Evolutionary conservation across 2,113 vertebrate species (phyloP), one percentile per base, ranked within the genome.

Genomic region (Odontophorus gujanensis): DNA sequence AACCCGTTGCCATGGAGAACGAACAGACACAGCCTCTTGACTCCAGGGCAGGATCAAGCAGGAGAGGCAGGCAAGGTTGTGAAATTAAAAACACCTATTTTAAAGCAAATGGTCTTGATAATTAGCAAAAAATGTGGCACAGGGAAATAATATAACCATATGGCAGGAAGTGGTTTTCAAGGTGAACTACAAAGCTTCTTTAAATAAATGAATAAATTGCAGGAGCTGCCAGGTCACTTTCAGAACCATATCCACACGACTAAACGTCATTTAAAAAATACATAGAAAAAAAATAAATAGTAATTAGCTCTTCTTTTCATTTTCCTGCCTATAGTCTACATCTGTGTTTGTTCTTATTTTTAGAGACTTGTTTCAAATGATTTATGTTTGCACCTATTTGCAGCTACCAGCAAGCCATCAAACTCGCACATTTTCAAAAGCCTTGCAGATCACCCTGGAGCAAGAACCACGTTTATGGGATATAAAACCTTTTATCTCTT

Each of bases 1-100:
- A 72, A 91, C 89, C 97, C 96, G 97, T 97, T 98, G 97, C 96
- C 94, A 96, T 95, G 95, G 97, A 95, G 96, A 98, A 97, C 28
- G 90, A 96, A 95, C 76, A 96, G 93, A 92, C 73, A 82, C 78
- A 94, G 92, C 80, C 94, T 96, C 85, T 77, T 62, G 85, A 93
- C 93, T 97, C 89, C 81, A 87, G 90, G 67, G 89, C 90, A 96
- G 89, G 91, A 96, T 97, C 84, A 84, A 86, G 91, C 68, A 92
- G 81, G 87, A 95, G 85, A 92, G 85, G 93, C 90, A 94, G 94
- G 95, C 71, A 95, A 93, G 94, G 94, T 87, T 94, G 87, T 94
- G 91, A 95, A 96, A 96, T 94, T 96, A 93, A 96, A 93, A 87
- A 79, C 82, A 78, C 43, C 94, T 92, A 97, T 96, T 97, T 97